phyloP scores from a whole-genome alignment of 2,888 invertebrate species.

The Chouioia cunea region DNA sequence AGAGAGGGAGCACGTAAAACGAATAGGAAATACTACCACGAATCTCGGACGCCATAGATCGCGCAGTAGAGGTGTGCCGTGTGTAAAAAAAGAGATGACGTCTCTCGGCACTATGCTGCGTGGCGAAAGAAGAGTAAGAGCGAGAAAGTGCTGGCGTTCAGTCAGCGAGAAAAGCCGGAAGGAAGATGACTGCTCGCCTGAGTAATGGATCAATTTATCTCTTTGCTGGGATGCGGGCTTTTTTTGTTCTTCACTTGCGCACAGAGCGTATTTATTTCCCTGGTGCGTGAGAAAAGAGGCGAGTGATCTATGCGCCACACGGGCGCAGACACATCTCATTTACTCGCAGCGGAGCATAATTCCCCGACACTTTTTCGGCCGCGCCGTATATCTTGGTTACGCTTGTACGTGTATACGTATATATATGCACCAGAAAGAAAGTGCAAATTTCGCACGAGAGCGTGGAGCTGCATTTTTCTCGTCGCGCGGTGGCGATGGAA shows the following conservation, averaged over 20 bases:
- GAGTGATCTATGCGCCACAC: constrained; percentile 59
- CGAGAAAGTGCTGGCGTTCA: not conserved
- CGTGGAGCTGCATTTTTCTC: too few species aligned
- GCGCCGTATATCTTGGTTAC: constrained; percentile 66
- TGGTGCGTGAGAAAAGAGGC: constrained; percentile 53
- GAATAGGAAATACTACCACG: not conserved
- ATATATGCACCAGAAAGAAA: constrained; percentile 22
- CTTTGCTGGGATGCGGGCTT: constrained; percentile 60
- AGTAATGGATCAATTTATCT: constrained; percentile 68
- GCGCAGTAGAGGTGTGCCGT: not conserved
- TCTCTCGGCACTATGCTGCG: not conserved
- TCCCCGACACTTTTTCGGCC: constrained; percentile 71
- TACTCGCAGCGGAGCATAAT: constrained; percentile 70
- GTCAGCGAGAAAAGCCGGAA: constrained; percentile 52
- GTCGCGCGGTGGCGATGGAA: too few species aligned
- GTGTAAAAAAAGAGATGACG: constrained; percentile 10
- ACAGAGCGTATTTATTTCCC: constrained; percentile 34
- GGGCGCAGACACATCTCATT: constrained; percentile 71
- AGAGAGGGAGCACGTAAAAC: constrained; percentile 1
- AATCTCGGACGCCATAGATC: not conserved
- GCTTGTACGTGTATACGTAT: constrained; percentile 38
- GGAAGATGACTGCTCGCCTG: constrained; percentile 65
- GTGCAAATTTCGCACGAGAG: too few species aligned
- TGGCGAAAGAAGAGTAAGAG: constrained; percentile 12
- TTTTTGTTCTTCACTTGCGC: not conserved